Conservation (phyloP, 1,140 invertebrate species). For the Theocolax elegans region DNA sequence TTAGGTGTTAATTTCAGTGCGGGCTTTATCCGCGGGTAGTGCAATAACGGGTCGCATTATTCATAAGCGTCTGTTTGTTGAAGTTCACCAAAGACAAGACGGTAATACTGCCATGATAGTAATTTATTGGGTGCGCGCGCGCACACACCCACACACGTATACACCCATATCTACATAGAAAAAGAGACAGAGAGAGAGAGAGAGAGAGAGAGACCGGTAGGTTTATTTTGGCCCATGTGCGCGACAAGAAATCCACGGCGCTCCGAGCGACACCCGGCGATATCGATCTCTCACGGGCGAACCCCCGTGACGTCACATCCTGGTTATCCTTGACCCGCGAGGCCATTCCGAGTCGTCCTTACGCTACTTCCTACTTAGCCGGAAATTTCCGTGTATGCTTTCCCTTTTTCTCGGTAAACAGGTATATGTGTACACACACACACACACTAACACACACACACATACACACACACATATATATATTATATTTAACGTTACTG, state of each 20-base stretch:
- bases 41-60: too few species aligned
- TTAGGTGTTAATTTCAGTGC: too few species aligned
- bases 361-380: background rate
- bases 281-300: conserved; percentile 59
- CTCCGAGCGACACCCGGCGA: conserved; percentile 41
- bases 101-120: background rate
- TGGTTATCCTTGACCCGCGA: conserved; percentile 65
- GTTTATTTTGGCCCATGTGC: background rate
- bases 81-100: background rate
- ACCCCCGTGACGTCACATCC: conserved; percentile 62
- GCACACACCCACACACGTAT: too few species aligned
- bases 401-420: too few species aligned
- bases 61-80: conserved; percentile 20
- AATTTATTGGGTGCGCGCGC: background rate
- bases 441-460: too few species aligned
- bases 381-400: background rate
- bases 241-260: background rate
- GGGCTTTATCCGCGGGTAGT: too few species aligned
- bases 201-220: background rate
- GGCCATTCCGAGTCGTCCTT: conserved; percentile 44
- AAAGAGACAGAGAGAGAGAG: background rate
- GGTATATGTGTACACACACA: too few species aligned
- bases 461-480: too few species aligned
- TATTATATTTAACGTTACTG: too few species aligned
- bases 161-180: too few species aligned